Base-by-base conservation (phyloP, 2,888 invertebrate species). In the Ormyrus rosae region DNA sequence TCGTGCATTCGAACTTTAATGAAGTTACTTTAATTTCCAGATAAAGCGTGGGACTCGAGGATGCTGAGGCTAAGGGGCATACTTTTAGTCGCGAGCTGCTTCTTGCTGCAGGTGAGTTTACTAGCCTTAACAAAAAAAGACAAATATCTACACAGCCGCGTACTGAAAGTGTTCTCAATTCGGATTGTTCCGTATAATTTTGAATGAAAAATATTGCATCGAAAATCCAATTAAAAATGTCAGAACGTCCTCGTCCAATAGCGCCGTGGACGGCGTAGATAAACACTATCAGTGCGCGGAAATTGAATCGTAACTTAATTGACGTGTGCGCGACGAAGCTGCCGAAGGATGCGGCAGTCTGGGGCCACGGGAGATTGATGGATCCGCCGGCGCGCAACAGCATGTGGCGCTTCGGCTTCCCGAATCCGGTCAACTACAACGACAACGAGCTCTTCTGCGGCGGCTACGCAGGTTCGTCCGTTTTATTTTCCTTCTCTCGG, bases 401-500 rank as follows among this genome's bases (percentile, higher is more conserved):
- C 69, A 97, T 98, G 97, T 98, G 98, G 98, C 93, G 98, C 81
- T 96, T 96, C 88, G 98, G 98, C 0, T 98, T 95, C 91, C 96
- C 96, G n/a, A 97, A 96, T 91, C 97, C 98, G 2, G 96, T 96
- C 80, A 97, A 98, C 91, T 98, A 97, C 90, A 97, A 98, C 86
- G 98, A 98, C 91, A 98, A 98, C 87, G 97, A 98, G 91, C 93
- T 98, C 13, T 98, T 96, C 91, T 98, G 98, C 89, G 98, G 97
- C 46, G 98, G 97, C 71, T 96, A 96, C 89, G 95, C 96, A 90
- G 96, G 96, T 96, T 85, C 72, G 88, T 87, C 65, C 58, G 10
- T 46, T 55, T 4, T 55, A 0, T 68, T 2, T 34, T 56, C n/a
- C 0, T 34, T 34, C 34, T 34, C 34, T 34, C 0, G 34, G 3